Conservation (phyloP, 2,888 invertebrate genomes). For the Drosophila buzzatii region DNA sequence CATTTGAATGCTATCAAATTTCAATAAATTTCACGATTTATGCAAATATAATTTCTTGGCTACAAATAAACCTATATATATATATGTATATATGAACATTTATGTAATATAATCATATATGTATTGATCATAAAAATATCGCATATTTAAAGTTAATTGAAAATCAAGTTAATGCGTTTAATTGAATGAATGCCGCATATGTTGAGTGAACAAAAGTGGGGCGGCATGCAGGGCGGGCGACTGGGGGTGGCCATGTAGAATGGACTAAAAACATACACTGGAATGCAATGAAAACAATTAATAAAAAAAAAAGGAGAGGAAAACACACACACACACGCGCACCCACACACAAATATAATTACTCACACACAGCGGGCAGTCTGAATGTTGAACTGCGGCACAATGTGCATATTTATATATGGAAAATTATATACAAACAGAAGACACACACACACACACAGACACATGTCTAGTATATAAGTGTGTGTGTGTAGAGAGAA, state of each 20-base stretch:
- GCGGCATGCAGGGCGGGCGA: background rate
- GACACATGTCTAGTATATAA: slow-evolving; percentile 7
- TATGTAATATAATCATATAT: slow-evolving; percentile 6
- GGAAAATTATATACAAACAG: slow-evolving; percentile 78
- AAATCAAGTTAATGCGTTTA: slow-evolving; percentile 81
- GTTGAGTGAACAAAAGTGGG: slow-evolving; percentile 18
- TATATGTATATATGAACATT: slow-evolving; percentile 12
- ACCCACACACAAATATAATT: slow-evolving; percentile 61
- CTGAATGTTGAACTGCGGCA: slow-evolving; percentile 35
- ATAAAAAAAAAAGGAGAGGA: slow-evolving; percentile 28
- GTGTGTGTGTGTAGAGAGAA: slow-evolving; percentile 42
- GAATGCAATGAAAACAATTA: slow-evolving; percentile 73
- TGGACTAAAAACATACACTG: slow-evolving; percentile 65
- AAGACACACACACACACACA: slow-evolving; percentile 18
- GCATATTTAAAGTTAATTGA: slow-evolving; percentile 77
- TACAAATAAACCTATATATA: background rate
- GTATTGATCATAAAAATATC: slow-evolving; percentile 42
- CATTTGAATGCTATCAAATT: slow-evolving; percentile 12
- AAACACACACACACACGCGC: slow-evolving; percentile 1
- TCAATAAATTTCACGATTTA: slow-evolving; percentile 20
- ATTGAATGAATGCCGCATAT: slow-evolving; percentile 73
- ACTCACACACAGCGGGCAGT: slow-evolving; percentile 61
- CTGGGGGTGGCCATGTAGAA: slow-evolving; percentile 1
- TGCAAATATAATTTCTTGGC: slow-evolving; percentile 15
- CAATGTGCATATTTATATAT: slow-evolving; percentile 78